Base-by-base conservation (phyloP, 2,113 vertebrate species). In the Gavia stellata region DNA sequence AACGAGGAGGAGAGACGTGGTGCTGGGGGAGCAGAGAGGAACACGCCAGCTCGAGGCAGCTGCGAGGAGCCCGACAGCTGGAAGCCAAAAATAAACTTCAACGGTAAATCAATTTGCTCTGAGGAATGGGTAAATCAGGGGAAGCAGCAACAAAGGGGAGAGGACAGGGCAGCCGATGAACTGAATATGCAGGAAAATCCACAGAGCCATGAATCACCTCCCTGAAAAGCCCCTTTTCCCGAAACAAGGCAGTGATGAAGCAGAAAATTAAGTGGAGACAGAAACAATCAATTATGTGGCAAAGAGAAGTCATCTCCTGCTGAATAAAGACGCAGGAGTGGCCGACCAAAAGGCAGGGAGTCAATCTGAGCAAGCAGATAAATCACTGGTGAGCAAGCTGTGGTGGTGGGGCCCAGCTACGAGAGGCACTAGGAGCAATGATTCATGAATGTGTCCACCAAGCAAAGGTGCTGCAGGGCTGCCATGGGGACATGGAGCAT, bases 121-220 rank as follows among this genome's bases (percentile, higher is more conserved):
- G 70, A 86, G 74, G 84, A 75, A 34, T 10, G 89, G 81, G 47
- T 66, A 12, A 84, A 61, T 10, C 0, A 9, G 65, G 66, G 78
- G 53, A 75, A 90, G 66, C 58, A 56, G 63, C 44, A 75, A 33
- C 61, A 50, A 31, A 79, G 56, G 75, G 65, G 56, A 82, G 44
- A 90, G 58, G 84, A 70, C 25, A 59, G 81, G 71, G 66, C 85
- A 92, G 82, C 71, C 8, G 4, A 65, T 38, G 86, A 55, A 73
- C 31, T 88, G 66, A 90, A 52, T 13, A 5, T 40, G 58, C 93
- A 93, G 90, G 52, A 70, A 91, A 94, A 92, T 28, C 93, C 85
- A 65, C 87, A 66, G 93, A 79, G 84, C 19, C 45, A 34, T 97
- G 96, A 97, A 88, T 96, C 96, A 97, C 49, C 33, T 68, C 70